Evolutionary conservation across 2,113 vertebrate species (phyloP).

Genomic region (Cyphomyrus discorhynchus): DNA sequence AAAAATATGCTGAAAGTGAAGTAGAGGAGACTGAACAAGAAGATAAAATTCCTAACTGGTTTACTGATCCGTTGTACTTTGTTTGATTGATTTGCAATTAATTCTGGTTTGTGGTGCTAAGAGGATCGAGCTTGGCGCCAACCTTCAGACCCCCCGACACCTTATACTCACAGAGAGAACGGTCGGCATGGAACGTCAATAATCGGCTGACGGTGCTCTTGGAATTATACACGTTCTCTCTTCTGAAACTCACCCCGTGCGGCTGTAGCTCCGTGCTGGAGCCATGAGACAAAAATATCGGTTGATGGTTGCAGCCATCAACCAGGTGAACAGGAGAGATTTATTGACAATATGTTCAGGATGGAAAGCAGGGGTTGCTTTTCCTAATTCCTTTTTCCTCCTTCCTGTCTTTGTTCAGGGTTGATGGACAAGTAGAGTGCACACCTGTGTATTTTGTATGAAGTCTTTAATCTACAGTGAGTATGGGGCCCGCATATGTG

Average conservation of each 20-base stretch:
- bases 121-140: conserved; percentile 90
- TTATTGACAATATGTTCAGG: not conserved
- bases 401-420: not conserved
- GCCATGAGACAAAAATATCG: not conserved
- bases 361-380: not conserved
- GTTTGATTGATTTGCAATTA: conserved; percentile 99
- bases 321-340: not conserved
- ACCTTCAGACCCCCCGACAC: conserved; percentile 81
- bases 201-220: conserved; percentile 53
- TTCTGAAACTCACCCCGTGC: conserved; percentile 17
- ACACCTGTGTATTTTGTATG: not conserved
- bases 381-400: not conserved
- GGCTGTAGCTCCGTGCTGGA: not conserved
- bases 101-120: conserved; percentile 94
- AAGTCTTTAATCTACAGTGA: not conserved
- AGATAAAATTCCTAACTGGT: conserved; percentile 99
- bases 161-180: conserved; percentile 77
- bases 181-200: conserved; percentile 66
- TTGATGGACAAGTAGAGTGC: not conserved
- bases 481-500: not conserved
- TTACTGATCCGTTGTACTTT: conserved; percentile 99
- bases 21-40: conserved; percentile 59
- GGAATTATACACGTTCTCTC: conserved; percentile 32
- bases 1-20: not conserved
- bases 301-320: not conserved